Evolutionary conservation across 2,888 invertebrate species (phyloP).

Genomic region (Iselma pallidipennis): DNA sequence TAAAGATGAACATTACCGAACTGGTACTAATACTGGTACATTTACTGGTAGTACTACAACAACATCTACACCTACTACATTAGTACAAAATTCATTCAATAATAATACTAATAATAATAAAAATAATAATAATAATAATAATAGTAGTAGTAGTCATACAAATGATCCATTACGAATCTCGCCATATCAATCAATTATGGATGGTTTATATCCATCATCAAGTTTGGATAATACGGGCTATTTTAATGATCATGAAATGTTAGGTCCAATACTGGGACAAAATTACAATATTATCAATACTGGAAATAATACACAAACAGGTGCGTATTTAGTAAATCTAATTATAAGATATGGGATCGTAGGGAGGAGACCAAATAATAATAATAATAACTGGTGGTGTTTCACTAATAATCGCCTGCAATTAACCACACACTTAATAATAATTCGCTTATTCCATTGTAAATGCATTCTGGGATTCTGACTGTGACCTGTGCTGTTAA

Average conservation of each 20-base stretch:
- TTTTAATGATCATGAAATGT: constrained; percentile 76
- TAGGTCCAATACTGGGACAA: constrained; percentile 72
- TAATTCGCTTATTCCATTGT: constrained; percentile 27
- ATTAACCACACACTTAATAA: no score
- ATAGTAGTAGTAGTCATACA: constrained; percentile 4
- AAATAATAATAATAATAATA: constrained; percentile 6
- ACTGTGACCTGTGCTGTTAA: constrained; percentile 74
- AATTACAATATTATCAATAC: constrained; percentile 67
- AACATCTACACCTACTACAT: constrained; percentile 14
- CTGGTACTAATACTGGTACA: constrained; percentile 9
- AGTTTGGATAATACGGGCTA: constrained; percentile 63
- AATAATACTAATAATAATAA: constrained; percentile 7
- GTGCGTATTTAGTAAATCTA: constrained; percentile 6
- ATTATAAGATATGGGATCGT: no score
- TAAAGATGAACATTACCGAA: constrained; percentile 35
- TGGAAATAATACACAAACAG: constrained; percentile 59
- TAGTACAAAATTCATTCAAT: constrained; percentile 21
- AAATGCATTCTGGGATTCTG: constrained; percentile 68
- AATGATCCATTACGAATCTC: constrained; percentile 20
- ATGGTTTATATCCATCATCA: constrained; percentile 49
- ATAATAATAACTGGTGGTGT: not conserved
- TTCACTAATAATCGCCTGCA: constrained; percentile 10
- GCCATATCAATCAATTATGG: constrained; percentile 15
- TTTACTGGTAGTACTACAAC: constrained; percentile 14
- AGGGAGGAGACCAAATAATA: no score